Conservation (phyloP, 2,797 vertebrate genomes). For the Podargus strigoides region DNA sequence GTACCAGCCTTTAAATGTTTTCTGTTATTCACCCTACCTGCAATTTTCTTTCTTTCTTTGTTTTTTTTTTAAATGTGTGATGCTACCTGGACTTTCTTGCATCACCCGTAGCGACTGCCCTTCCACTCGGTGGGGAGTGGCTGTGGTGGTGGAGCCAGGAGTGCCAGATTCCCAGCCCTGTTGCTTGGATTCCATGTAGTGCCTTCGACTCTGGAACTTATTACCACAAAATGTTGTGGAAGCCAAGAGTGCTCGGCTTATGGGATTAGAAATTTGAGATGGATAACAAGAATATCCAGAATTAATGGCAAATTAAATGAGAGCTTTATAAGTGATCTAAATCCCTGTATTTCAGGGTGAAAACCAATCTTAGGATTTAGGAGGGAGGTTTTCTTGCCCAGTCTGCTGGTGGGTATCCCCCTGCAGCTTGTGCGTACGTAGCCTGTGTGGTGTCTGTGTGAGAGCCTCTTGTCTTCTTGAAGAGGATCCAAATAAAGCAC, state of each 20-base stretch:
- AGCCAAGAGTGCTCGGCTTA: not conserved
- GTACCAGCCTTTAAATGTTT: not conserved
- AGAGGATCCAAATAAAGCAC: not conserved
- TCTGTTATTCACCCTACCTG: not conserved
- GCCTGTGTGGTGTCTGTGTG: not conserved
- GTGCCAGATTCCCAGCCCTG: not conserved
- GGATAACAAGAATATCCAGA: not conserved
- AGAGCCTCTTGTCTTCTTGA: not conserved
- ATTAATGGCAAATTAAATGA: not conserved
- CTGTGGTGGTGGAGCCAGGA: not conserved
- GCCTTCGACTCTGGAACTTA: slow-evolving; percentile 2
- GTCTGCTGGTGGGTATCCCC: not conserved
- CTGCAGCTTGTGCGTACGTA: accelerated
- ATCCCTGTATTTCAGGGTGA: not conserved
- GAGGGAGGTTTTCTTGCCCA: not conserved
- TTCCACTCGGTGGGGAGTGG: not conserved
- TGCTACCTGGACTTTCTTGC: not conserved
- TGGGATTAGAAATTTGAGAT: not conserved
- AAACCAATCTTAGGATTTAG: not conserved
- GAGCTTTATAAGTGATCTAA: not conserved
- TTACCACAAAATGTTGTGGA: not conserved
- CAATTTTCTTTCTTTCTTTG: not conserved
- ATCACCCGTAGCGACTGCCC: not conserved
- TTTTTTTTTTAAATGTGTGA: not conserved
- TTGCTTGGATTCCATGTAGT: not conserved